Evolutionary conservation across 2,888 invertebrate genomes (phyloP).

Genomic region (Isotomurus palustris): DNA sequence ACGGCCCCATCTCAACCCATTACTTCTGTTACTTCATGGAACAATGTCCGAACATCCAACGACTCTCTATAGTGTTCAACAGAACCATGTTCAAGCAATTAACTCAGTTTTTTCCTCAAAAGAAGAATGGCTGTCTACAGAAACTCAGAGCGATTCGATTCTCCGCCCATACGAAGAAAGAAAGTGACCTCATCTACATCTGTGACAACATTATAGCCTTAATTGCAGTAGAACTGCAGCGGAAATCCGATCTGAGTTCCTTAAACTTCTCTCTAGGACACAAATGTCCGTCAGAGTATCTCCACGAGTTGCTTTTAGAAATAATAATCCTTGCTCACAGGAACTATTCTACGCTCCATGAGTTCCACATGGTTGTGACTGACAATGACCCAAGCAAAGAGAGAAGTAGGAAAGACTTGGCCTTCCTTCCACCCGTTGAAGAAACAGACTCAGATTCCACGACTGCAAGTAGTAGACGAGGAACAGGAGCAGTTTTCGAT

Average conservation of each 20-base stretch:
- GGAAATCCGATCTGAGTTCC: neutral
- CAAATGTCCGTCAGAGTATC: neutral
- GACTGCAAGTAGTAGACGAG: neutral
- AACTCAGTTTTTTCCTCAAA: neutral
- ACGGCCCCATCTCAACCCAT: neutral
- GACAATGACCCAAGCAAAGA: too few relatives aligned
- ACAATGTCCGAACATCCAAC: neutral
- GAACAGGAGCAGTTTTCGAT: neutral
- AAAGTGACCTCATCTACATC: conserved; percentile 6
- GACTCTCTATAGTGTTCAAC: neutral
- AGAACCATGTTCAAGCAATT: neutral
- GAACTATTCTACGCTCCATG: neutral
- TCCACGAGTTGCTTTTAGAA: neutral
- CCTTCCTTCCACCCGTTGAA: neutral
- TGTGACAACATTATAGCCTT: conserved; percentile 1
- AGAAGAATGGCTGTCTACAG: neutral
- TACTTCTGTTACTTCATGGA: conserved; percentile 1
- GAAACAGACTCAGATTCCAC: neutral
- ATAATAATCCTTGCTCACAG: conserved; percentile 1
- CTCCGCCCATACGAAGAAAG: conserved; percentile 1
- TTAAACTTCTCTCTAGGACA: neutral
- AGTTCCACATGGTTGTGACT: neutral
- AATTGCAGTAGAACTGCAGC: neutral
- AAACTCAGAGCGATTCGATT: neutral
- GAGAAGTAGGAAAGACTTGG: neutral